These are phyloP conservation scores for Actinernus sp. DNA, from an alignment of 92 coral and sea anemone species.

Conservation along the genomic window DNA sequence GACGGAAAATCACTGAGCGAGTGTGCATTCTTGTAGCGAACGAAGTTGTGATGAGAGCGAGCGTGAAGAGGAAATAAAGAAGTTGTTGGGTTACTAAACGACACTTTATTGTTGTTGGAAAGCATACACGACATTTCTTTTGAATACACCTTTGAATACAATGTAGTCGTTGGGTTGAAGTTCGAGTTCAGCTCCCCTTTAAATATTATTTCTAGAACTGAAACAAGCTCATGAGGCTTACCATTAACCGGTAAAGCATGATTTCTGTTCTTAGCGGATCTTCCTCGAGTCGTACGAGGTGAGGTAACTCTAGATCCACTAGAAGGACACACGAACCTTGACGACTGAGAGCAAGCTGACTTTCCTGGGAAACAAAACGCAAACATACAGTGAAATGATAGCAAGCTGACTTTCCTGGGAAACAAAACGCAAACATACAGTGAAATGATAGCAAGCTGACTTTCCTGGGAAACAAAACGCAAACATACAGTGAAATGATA, in stretches of 20 bases:
- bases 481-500: background rate
- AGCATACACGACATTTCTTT: no score
- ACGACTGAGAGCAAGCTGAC: constrained; percentile 90
- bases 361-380: constrained; percentile 60
- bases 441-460: constrained; percentile 38
- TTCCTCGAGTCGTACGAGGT: constrained; percentile 93
- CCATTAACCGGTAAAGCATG: constrained; percentile 92
- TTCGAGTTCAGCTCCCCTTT: background rate
- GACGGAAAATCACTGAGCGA: no score
- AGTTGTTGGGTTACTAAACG: no score
- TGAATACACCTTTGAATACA: no score
- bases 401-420: constrained; percentile 81
- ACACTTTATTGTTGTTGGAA: no score
- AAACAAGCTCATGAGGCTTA: constrained; percentile 11
- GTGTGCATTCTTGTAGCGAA: no score
- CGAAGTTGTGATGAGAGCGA: no score
- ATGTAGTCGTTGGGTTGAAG: no score
- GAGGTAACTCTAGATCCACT: constrained; percentile 96
- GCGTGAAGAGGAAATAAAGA: no score
- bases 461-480: constrained; percentile 63
- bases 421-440: background rate
- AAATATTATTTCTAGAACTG: no score
- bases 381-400: background rate
- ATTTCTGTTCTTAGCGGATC: constrained; percentile 95
- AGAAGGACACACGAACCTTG: constrained; percentile 91